A percentile compares a stretch with the other conserved stretches of the same genome.
These are phyloP conservation scores for Dasypolia templi DNA, from an alignment of 2,888 invertebrate species.

Conservation along the genomic window DNA sequence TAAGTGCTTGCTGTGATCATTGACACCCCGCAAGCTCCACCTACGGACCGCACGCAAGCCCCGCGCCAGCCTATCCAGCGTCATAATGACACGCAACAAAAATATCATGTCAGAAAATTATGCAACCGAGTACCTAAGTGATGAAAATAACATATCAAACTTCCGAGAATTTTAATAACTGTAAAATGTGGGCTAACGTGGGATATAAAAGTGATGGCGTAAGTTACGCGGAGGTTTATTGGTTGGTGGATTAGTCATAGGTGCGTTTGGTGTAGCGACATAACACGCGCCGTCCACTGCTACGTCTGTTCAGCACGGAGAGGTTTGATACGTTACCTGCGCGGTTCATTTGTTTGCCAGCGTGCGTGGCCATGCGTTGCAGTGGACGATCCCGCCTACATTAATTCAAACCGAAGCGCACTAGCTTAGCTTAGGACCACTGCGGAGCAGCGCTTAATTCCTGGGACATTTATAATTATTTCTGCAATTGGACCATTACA, in stretches of 20 bases:
- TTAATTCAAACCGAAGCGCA: background rate
- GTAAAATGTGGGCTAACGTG: background rate
- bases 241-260: background rate
- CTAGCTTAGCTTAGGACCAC: background rate
- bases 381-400: background rate
- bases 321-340: background rate
- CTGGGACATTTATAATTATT: background rate
- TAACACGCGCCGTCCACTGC: background rate
- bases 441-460: background rate
- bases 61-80: background rate
- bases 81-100: constrained; percentile 15
- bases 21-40: constrained; percentile 33
- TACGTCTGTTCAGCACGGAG: too few species aligned
- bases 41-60: constrained; percentile 53
- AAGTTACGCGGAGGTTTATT: background rate
- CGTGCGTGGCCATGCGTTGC: too few species aligned
- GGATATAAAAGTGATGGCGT: background rate
- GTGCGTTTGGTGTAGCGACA: background rate
- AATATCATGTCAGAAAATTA: constrained; percentile 5
- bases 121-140: constrained; percentile 19
- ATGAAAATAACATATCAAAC: constrained; percentile 20
- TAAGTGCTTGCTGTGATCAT: constrained; percentile 51
- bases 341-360: background rate
- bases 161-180: constrained; percentile 15
- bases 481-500: too few species aligned